These are phyloP conservation scores for Eledona agricola DNA, from an alignment of 2,888 invertebrate genomes.

Conservation along the genomic window DNA sequence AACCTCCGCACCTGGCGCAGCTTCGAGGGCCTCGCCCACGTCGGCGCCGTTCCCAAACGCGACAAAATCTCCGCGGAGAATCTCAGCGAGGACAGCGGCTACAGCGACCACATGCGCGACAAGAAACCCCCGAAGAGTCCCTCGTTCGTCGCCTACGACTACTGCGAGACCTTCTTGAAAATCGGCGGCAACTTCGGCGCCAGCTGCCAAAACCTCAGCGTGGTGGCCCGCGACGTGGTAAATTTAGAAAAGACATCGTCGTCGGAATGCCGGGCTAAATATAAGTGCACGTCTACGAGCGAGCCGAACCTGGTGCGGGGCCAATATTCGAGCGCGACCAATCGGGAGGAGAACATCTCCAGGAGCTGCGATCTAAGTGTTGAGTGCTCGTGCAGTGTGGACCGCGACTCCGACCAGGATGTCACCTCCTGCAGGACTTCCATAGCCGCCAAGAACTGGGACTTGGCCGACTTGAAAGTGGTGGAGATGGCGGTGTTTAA, in stretches of 20 bases:
- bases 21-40: slow-evolving; percentile 58
- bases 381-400: slow-evolving; percentile 63
- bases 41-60: slow-evolving; percentile 40
- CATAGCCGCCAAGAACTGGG: slow-evolving; percentile 61
- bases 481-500: slow-evolving; percentile 48
- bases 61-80: slow-evolving; percentile 76
- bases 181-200: slow-evolving; percentile 60
- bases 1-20: slow-evolving; percentile 62
- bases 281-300: slow-evolving; percentile 58
- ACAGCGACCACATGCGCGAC: slow-evolving; percentile 68
- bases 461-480: slow-evolving; percentile 54
- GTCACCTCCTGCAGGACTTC: slow-evolving; percentile 42
- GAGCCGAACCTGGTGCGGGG: slow-evolving; percentile 57
- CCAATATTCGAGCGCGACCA: slow-evolving; percentile 7
- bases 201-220: slow-evolving; percentile 60
- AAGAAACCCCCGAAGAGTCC: slow-evolving; percentile 35
- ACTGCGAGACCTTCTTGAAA: slow-evolving; percentile 52
- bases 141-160: slow-evolving; percentile 56
- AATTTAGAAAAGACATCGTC: slow-evolving; percentile 51
- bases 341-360: background rate
- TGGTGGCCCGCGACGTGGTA: slow-evolving; percentile 54
- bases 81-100: slow-evolving; percentile 83
- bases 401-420: slow-evolving; percentile 68
- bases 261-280: slow-evolving; percentile 51
- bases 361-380: slow-evolving; percentile 5